phyloP scores from a whole-genome alignment of 2,888 invertebrate species.

The Noctua janthe region DNA sequence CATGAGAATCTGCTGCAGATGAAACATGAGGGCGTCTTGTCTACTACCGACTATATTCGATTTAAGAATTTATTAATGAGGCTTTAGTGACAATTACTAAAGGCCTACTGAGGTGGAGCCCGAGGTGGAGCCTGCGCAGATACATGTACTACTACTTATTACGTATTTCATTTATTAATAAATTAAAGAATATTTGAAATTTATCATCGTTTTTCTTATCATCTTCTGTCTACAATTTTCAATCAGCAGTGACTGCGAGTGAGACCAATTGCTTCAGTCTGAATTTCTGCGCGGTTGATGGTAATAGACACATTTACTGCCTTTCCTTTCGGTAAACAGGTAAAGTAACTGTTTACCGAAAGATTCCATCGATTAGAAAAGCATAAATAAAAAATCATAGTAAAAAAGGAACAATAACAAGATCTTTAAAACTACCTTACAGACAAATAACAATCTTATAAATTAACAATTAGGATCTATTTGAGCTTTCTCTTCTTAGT shows the following conservation, averaged over 20 bases:
- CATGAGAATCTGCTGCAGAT: slow-evolving; percentile 74
- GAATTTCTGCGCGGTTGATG: neutral
- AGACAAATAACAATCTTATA: slow-evolving; percentile 8
- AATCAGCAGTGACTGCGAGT: neutral
- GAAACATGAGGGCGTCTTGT: slow-evolving; percentile 75
- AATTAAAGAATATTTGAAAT: neutral
- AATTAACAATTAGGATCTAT: slow-evolving; percentile 20
- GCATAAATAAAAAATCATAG: neutral
- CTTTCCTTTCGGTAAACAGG: too few relatives aligned
- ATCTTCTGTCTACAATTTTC: neutral
- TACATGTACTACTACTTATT: neutral
- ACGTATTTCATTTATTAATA: slow-evolving; percentile 13
- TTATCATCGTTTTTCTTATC: slow-evolving; percentile 10
- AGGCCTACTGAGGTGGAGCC: neutral
- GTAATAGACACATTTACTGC: neutral
- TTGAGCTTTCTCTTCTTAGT: slow-evolving; percentile 71
- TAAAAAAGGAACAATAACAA: slow-evolving; percentile 20
- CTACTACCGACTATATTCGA: slow-evolving; percentile 73
- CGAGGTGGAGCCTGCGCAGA: neutral
- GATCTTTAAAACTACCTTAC: slow-evolving; percentile 26
- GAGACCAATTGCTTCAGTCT: neutral
- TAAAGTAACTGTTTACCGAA: too few relatives aligned
- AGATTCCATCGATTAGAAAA: neutral
- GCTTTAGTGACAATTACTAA: neutral
- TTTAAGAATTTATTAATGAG: slow-evolving; percentile 74